A percentile compares a stretch with the other conserved stretches of the same genome.
These are phyloP conservation scores for Diadophis punctatus DNA, from an alignment of 2,113 vertebrate species.

Conservation along the genomic window DNA sequence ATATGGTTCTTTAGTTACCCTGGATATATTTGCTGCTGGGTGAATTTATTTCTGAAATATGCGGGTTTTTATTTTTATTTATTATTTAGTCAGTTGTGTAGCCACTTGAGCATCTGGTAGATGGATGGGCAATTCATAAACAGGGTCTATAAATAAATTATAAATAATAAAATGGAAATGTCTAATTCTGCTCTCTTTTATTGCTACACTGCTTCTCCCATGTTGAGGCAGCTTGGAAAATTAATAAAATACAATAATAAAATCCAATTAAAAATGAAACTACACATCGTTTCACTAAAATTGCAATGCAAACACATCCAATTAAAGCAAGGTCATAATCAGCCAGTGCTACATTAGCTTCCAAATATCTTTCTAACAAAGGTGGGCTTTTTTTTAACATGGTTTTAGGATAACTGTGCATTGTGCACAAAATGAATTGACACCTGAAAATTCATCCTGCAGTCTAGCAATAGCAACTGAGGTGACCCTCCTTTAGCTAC, in stretches of 20 bases:
- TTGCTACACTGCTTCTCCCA: background rate
- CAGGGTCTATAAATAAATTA: background rate
- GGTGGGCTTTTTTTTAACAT: background rate
- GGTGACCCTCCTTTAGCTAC: background rate
- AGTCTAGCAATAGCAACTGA: background rate
- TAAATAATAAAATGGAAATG: background rate
- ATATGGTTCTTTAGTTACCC: background rate
- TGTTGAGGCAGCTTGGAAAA: background rate
- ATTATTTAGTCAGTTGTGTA: background rate
- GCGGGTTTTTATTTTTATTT: background rate
- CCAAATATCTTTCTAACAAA: background rate
- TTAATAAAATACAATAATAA: conserved; percentile 7
- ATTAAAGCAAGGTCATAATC: background rate
- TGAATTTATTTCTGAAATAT: background rate
- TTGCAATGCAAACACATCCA: background rate
- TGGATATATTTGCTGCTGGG: background rate
- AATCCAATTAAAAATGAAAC: conserved; percentile 2
- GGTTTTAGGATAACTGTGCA: background rate
- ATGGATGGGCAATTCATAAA: background rate
- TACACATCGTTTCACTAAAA: background rate
- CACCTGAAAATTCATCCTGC: background rate
- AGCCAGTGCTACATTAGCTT: background rate
- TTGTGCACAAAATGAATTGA: background rate
- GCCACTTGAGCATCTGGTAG: background rate
- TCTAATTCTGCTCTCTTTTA: background rate